Base-by-base conservation (phyloP, 1,140 invertebrate species). In the Phymorhynchus buccinoides region DNA sequence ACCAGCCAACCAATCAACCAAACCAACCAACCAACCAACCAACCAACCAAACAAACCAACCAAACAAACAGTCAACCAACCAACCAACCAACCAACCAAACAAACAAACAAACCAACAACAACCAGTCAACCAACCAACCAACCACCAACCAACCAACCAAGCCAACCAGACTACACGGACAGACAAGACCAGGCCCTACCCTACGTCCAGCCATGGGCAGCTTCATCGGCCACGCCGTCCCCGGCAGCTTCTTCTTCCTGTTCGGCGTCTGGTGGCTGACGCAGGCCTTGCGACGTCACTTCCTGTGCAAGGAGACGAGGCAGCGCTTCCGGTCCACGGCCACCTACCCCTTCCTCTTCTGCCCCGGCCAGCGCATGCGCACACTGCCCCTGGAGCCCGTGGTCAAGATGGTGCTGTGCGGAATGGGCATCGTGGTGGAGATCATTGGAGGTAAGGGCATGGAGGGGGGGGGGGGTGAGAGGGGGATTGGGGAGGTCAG, bases 221-320 rank as follows among this genome's bases (percentile, higher is more conserved):
- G 88, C 30, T 93, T 94, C 87, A 85, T 88, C 82, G 94, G 94
- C 30, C 94, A 95, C 84, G 88, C 93, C 12, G 87, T 94, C 7
- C 94, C 94, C 1, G 94, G 94, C 52, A 91, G 93, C 27, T 94
- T 94, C 85, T 94, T 94, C 89, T 89, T 93, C 35, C 35, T 91
- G 0, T 94, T 94, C 89, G 90, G 89, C 0, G 37, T 94, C 41
- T 94, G 94, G 93, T 94, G 93, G 93, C 89, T 91, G 2, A 90
- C 93, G 62, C 91, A 91, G 41, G 90, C 93, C 35, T 93, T 93
- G 83, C 52, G 87, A 35, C 85, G 88, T 14, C 93, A 93, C 87
- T 93, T 88, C 84, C 77, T 75, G 1, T 91, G 88, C 78, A 88
- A 79, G 42, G 85, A 83, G 41, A 80, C 83, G 62, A 89, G 88